Evolutionary conservation across 2,797 vertebrate species (phyloP), one percentile per base, ranked within the genome.

Genomic region (Mus spretus): DNA sequence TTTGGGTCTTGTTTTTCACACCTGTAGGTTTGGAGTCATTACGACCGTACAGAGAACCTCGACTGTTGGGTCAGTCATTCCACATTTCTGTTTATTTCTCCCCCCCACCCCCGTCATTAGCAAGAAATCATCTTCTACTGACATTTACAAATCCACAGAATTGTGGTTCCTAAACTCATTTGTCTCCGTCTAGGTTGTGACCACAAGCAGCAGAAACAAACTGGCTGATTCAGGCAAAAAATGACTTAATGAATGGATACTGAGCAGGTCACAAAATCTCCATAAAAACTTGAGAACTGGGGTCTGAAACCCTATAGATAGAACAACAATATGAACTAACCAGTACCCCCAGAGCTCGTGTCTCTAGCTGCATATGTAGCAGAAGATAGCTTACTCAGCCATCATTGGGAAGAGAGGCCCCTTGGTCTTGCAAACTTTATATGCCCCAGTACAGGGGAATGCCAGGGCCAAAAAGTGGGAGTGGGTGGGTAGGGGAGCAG

Each of bases 121-220:
- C 55, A 70, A 31, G 50, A 96, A 91, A 22, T 74, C 22, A 89
- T 63, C 12, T 79, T 86, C 24, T 86, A 53, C 61, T 24, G 77
- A 28, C 82, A 31, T 80, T 95, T 90, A 20, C 8, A 40, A 72
- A 93, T 78, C 47, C 47, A 59, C 28, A 72, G 70, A 89, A 59
- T 44, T 70, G 4, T 8, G 4, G 89, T 96, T 91, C 74, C 15
- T 19, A 59, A 93, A 24, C 37, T 84, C 24, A 85, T 77, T 74
- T 83, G 53, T 93, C 63, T 95, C 50, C 17, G 5, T 82, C 17
- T 81, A 75, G 26, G 11, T 91, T 94, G 37, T 59, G 15, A 95
- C 31, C 10, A 8, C 0, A 85, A 85, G 77, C 34, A 83, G 84
- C 44, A 97, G 84, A 94, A 94, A 78, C 89, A 75, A 97, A 86